Percentiles rank a stretch among this genome's conserved stretches.
Evolutionary conservation across 2,888 invertebrate genomes (phyloP).

Genomic region (Phengaris alcon): DNA sequence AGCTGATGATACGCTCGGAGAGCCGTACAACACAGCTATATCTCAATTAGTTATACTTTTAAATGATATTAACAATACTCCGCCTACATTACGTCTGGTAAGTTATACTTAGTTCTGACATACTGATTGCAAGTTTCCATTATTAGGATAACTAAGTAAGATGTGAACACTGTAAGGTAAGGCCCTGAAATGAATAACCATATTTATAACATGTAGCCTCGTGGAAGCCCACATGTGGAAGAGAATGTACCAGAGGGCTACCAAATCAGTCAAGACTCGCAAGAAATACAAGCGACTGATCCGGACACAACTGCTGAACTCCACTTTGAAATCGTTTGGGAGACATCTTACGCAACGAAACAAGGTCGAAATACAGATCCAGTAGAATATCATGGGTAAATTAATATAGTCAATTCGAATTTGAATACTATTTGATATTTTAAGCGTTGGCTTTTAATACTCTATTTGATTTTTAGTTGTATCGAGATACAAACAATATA

Average conservation of each 20-base stretch:
- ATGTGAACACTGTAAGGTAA: too few relatives aligned
- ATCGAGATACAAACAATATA: constrained; percentile 64
- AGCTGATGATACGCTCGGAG: constrained; percentile 70
- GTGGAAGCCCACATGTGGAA: constrained; percentile 66
- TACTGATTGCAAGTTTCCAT: too few relatives aligned
- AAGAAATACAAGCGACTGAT: constrained; percentile 76
- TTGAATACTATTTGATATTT: not conserved
- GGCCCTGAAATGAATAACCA: too few relatives aligned
- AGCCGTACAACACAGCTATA: constrained; percentile 67
- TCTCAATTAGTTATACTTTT: constrained; percentile 81
- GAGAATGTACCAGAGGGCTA: constrained; percentile 75
- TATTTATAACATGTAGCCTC: constrained; percentile 54
- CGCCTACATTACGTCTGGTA: constrained; percentile 82
- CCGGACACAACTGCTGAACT: constrained; percentile 80
- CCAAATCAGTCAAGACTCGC: constrained; percentile 55
- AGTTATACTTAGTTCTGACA: constrained; percentile 39
- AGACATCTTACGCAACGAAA: constrained; percentile 77
- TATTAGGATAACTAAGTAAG: too few relatives aligned
- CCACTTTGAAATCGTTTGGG: constrained; percentile 80
- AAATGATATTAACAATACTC: constrained; percentile 85
- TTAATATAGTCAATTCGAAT: not conserved
- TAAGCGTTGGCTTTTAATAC: not conserved
- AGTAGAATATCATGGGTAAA: constrained; percentile 55
- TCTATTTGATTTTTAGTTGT: constrained; percentile 50
- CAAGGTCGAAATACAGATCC: constrained; percentile 66